Evolutionary conservation across 2,888 invertebrate species (phyloP), one percentile per base, ranked within the genome.

Genomic region (Nebria salina): DNA sequence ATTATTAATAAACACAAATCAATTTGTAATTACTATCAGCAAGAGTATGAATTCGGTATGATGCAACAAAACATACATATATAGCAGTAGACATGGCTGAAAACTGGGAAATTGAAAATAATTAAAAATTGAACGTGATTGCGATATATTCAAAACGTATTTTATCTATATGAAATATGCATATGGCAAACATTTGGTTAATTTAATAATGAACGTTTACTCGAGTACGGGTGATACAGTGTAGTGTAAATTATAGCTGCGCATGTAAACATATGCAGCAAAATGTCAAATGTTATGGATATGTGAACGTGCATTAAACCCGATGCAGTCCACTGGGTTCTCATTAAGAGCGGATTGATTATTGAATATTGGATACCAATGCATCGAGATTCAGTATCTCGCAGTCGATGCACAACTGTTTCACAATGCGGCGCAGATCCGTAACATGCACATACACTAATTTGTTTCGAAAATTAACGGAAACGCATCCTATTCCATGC

Each of bases 271-370:
- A 75, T 75, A 74, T 79, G 79, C 66, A 74, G 73, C 79, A 75
- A 79, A 79, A 79, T 79, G 73, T 79, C 79, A 79, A 74, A 74
- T 79, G 74, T 79, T 78, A 72, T 65, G 78, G 65, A 65, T 74
- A 68, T 65, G 74, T 74, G 72, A 65, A 78, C 72, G 65, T 41
- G 65, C 72, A 74, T 79, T 72, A 65, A 76, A 64, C 41, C 41
- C 43, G 41, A 77, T 72, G 72, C 77, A 64, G 41, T 34, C 64
- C 70, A 25, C 25, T 70, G 70, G 20, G 11, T 74, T 74, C 79
- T 79, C 79, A 79, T 79, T 79, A 79, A 79, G 66, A 79, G 20
- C 43, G 75, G 79, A 79, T 79, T 79, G 79, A 79, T 79, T 79
- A 79, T 79, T 79, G 79, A 79, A 79, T 79, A 79, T 79, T 75